Evolutionary conservation across 2,113 vertebrate genomes (phyloP), one percentile per base, ranked within the genome.

Genomic region (Neodontobutis hainanensis): DNA sequence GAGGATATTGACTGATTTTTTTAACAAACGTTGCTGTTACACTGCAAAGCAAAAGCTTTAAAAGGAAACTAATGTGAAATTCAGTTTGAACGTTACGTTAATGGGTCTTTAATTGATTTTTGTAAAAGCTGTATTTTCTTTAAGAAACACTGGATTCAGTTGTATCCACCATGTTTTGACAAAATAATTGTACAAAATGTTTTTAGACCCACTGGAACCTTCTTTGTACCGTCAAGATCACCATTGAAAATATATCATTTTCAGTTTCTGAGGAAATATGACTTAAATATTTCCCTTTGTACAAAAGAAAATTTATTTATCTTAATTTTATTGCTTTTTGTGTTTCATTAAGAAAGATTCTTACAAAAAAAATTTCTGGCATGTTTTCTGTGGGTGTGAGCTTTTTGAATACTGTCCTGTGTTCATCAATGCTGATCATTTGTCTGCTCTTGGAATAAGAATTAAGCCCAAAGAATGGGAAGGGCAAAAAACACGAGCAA

Each of bases 281-380:
- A 87, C 80, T 84, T 74, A 84, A 86, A 88, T 90, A 88, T 93
- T 92, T 92, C 87, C 86, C 77, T 78, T 59, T 93, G 90, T 89
- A 91, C 82, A 90, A 90, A 89, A 85, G 83, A 88, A 86, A 85
- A 89, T 88, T 85, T 93, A 92, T 93, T 93, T 93, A 93, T 92
- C 92, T 92, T 93, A 92, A 93, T 91, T 92, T 93, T 92, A 93
- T 92, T 92, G 90, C 87, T 90, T 91, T 90, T 92, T 90, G 87
- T 89, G 89, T 92, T 93, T 91, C 76, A 92, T 91, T 92, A 92
- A 93, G 91, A 90, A 89, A 73, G 58, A 87, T 85, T 87, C 79
- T 86, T 90, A 85, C 70, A 70, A 72, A 87, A 73, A 27, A 61
- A 72, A 47, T 65, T 11, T 58, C 48, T 35, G 51, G 51, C 7